Evolutionary conservation across 2,113 vertebrate species (phyloP).

Genomic region (Rutilus rutilus): DNA sequence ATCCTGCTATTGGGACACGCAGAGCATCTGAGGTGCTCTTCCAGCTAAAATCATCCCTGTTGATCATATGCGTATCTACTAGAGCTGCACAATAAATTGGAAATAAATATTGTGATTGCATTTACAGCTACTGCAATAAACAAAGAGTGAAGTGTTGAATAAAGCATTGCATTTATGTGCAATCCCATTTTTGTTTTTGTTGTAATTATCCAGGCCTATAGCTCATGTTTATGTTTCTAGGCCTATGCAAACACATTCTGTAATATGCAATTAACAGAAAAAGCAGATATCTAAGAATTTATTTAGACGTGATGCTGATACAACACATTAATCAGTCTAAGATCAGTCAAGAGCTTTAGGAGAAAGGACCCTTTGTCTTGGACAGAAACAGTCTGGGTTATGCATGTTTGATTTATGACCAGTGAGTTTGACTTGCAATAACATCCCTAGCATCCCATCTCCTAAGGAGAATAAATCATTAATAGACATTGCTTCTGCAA

Average conservation of each 20-base stretch:
- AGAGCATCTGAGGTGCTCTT: constrained; percentile 6
- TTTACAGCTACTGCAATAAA: neutral
- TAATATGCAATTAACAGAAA: neutral
- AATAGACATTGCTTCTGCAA: neutral
- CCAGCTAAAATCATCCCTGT: neutral
- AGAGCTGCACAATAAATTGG: neutral
- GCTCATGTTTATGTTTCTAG: neutral
- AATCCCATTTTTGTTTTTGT: neutral
- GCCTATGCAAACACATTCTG: neutral
- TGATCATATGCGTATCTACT: neutral
- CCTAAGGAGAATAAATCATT: neutral
- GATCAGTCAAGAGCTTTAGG: constrained; percentile 1
- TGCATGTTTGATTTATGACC: constrained; percentile 1
- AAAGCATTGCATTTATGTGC: neutral
- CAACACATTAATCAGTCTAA: neutral
- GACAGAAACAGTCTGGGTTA: neutral
- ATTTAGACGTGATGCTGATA: neutral
- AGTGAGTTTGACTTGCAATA: neutral
- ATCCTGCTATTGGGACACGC: constrained; percentile 15
- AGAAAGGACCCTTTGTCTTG: neutral
- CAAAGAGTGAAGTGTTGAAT: neutral
- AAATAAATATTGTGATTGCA: neutral
- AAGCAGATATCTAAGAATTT: neutral
- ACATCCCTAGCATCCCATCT: constrained; percentile 2
- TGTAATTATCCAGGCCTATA: neutral